Percentiles rank a stretch among this genome's conserved stretches.
phyloP scores from a whole-genome alignment of 1,140 invertebrate genomes.

The Xylocopa sonorina region DNA sequence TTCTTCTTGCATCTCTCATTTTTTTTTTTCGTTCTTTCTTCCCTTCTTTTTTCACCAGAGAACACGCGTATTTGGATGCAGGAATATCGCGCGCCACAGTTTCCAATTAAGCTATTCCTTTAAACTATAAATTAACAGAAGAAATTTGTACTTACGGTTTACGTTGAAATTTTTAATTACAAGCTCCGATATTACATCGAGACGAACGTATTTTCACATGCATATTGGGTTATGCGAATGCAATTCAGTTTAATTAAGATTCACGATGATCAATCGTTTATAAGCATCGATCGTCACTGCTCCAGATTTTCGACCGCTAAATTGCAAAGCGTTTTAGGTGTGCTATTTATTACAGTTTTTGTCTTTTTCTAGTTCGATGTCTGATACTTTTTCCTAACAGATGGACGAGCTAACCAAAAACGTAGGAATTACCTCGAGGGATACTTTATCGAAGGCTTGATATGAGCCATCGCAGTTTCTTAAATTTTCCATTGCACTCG shows the following conservation, averaged over 20 bases:
- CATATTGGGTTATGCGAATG: neutral
- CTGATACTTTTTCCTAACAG: neutral
- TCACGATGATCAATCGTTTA: too few relatives aligned
- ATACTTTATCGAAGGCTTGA: constrained; percentile 14
- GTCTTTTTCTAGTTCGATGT: too few relatives aligned
- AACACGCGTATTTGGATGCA: too few relatives aligned
- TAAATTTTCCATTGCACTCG: constrained; percentile 48
- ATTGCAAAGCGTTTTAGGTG: neutral
- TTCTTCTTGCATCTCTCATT: constrained; percentile 3
- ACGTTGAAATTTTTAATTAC: too few relatives aligned
- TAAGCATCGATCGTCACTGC: too few relatives aligned
- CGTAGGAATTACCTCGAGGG: neutral
- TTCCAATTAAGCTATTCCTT: too few relatives aligned
- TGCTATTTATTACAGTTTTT: neutral
- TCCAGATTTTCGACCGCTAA: neutral
- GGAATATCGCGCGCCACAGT: too few relatives aligned
- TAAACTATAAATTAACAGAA: too few relatives aligned
- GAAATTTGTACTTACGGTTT: too few relatives aligned
- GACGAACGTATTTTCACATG: too few relatives aligned
- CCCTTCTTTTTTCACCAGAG: too few relatives aligned
- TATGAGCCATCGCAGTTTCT: constrained; percentile 26
- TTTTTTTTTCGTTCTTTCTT: neutral
- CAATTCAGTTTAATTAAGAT: neutral
- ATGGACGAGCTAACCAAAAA: neutral
- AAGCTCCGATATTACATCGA: too few relatives aligned